Percentiles rank a stretch among this genome's conserved stretches.
Evolutionary conservation across 2,113 vertebrate species (phyloP).

Genomic region (Nesogale talazaci): DNA sequence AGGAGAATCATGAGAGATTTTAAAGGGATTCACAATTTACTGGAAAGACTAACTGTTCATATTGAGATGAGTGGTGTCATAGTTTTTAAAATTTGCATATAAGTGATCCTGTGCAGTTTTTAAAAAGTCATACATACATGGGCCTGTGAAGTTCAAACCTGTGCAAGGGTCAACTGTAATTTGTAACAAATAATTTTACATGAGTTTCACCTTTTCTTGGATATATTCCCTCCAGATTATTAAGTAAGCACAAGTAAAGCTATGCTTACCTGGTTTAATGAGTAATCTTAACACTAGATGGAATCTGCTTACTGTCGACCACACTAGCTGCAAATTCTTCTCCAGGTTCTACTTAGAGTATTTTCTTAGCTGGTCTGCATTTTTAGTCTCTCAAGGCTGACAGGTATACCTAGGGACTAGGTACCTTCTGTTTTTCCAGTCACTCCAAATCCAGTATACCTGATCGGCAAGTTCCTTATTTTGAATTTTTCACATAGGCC

Average conservation of each 20-base stretch:
- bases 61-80: too few relatives aligned
- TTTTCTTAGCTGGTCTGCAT: neutral
- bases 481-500: conserved; percentile 12
- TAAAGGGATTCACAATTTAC: too few relatives aligned
- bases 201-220: too few relatives aligned
- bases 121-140: too few relatives aligned
- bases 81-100: too few relatives aligned
- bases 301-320: neutral
- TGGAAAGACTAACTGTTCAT: too few relatives aligned
- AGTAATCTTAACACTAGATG: neutral
- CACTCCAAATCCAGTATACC: conserved; percentile 4
- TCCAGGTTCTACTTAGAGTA: neutral
- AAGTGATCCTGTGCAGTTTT: too few relatives aligned
- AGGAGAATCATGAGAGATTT: too few relatives aligned
- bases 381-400: neutral
- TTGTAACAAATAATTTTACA: too few relatives aligned
- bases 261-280: neutral
- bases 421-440: neutral
- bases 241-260: neutral
- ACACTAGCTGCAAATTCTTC: neutral
- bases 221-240: neutral
- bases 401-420: neutral
- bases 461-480: neutral
- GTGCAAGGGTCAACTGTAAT: too few relatives aligned
- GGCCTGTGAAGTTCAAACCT: too few relatives aligned